Evolutionary conservation across 2,888 invertebrate genomes (phyloP), one percentile per base, ranked within the genome.

Genomic region (Dysmachus trigonus): DNA sequence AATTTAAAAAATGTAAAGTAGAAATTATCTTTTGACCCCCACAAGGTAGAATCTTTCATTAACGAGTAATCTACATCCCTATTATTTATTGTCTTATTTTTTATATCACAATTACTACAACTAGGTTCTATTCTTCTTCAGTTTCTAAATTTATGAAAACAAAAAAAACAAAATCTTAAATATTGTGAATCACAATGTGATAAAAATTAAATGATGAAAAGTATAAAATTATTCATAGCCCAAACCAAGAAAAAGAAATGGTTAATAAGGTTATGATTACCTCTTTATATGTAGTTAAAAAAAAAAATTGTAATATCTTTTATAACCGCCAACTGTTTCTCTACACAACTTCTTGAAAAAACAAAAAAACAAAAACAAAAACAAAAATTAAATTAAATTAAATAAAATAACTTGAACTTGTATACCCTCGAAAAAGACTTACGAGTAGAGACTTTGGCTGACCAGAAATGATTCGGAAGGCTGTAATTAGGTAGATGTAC

Each of bases 401-500:
- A 51, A 18, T 51, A 22, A 47, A n/a, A n/a, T n/a, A n/a, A 62
- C 62, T 27, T 62, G 10, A 1, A 22, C 62, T 18, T 10, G 47
- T 47, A 47, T 47, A 47, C n/a, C 47, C 18, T n/a, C 47, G 7
- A n/a, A n/a, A n/a, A 47, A 47, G 47, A 47, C 47, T 47, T 47
- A 47, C 15, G 38, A 41, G 13, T 41, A 41, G 38, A 41, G 38
- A 41, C 3, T 5, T 51, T 51, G n/a, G 62, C 62, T 27, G 27
- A 62, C 27, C 6, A 62, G 62, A 62, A n/a, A 62, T 22, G 27
- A 62, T 62, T 22, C 10, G 18, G 27, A 76, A 33, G 76, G 76
- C 76, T 76, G 76, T 76, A 33, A 76, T 33, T 76, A 76, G 76
- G n/a, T 76, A 76, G 38, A 41, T 41, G 22, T 76, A 10, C 47